These are phyloP conservation scores for Cloeon dipterum DNA, from an alignment of 2,888 invertebrate genomes.

Conservation along the genomic window DNA sequence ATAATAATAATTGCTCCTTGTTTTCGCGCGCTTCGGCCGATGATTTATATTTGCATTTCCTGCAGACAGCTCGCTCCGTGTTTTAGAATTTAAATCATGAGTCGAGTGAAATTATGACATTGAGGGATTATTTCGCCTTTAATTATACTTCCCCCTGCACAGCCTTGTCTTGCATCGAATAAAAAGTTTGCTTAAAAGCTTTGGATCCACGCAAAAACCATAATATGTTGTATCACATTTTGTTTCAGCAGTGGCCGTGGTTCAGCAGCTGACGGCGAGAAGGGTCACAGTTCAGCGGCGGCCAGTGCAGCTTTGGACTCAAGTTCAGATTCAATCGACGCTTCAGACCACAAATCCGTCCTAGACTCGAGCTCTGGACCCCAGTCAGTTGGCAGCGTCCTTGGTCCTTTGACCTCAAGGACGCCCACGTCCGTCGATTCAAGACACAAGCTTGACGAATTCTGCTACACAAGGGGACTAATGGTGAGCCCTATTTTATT, in stretches of 20 bases:
- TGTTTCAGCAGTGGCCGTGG: conserved; percentile 8
- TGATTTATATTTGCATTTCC: too few species aligned
- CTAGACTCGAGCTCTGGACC: conserved; percentile 1
- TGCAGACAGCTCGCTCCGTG: too few species aligned
- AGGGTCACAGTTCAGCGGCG: conserved; percentile 5
- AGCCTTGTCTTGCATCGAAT: too few species aligned
- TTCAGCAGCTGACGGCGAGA: conserved; percentile 9
- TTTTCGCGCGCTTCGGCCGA: too few species aligned
- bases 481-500: too few species aligned
- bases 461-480: not conserved
- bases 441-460: conserved; percentile 1
- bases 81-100: too few species aligned
- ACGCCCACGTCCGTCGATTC: not conserved
- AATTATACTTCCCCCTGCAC: too few species aligned
- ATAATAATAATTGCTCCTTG: too few species aligned
- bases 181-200: too few species aligned
- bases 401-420: not conserved
- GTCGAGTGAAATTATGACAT: too few species aligned
- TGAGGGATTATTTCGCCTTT: too few species aligned
- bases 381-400: not conserved
- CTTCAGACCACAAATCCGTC: conserved; percentile 6
- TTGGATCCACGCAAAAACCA: too few species aligned
- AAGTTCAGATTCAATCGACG: conserved; percentile 5
- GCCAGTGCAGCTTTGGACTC: conserved; percentile 7
- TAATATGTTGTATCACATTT: not conserved